These are phyloP conservation scores for Propithecus deckenii DNA, from an alignment of 2,797 vertebrate species.

Conservation along the genomic window DNA sequence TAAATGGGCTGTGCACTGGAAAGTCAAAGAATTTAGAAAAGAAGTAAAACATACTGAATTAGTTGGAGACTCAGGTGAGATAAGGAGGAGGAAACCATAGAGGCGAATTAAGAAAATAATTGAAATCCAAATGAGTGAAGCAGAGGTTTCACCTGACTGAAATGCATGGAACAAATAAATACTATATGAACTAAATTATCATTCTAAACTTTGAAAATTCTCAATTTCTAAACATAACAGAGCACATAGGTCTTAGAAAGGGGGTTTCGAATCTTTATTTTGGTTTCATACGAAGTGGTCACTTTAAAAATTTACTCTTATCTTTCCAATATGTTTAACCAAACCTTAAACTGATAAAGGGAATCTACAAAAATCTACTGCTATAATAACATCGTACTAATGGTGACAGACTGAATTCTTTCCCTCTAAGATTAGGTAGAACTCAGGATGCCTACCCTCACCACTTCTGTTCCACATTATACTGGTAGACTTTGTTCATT, in stretches of 20 bases:
- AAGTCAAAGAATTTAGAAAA: background rate
- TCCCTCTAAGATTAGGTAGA: background rate
- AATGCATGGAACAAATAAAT: background rate
- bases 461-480: background rate
- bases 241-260: background rate
- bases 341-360: background rate
- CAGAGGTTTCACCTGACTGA: background rate
- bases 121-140: background rate
- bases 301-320: background rate
- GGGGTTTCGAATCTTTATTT: background rate
- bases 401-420: background rate
- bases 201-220: background rate
- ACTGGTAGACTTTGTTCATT: background rate
- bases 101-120: background rate
- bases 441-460: background rate
- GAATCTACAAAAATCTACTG: background rate
- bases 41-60: background rate
- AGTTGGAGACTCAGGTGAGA: background rate
- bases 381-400: background rate
- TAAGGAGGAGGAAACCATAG: background rate
- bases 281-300: background rate
- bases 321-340: background rate
- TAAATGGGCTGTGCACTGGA: background rate
- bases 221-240: background rate
- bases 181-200: background rate